Percentiles rank a stretch among this genome's conserved stretches.
phyloP scores from a whole-genome alignment of 2,888 invertebrate species.

The Apodemia mormo region DNA sequence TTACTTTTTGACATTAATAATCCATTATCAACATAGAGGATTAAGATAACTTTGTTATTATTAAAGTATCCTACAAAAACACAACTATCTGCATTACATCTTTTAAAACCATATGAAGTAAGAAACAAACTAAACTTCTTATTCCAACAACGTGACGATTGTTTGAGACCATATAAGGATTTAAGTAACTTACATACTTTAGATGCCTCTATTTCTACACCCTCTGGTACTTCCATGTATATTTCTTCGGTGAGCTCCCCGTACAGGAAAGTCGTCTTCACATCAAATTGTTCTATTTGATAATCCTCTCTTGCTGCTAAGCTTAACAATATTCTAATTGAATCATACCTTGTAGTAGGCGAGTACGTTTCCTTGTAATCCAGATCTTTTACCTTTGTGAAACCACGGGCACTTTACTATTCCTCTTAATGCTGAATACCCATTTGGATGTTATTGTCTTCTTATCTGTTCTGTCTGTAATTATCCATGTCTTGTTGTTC shows the following conservation, averaged over 20 bases:
- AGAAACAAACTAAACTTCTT: conserved; percentile 13
- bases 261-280: conserved; percentile 23
- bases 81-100: conserved; percentile 22
- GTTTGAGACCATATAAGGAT: conserved; percentile 8
- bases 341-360: too few relatives aligned
- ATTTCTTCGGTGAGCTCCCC: conserved; percentile 22
- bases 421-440: too few relatives aligned
- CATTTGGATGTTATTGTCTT: too few relatives aligned
- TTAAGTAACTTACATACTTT: not conserved
- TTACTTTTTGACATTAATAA: too few relatives aligned
- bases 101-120: conserved; percentile 14
- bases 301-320: conserved; percentile 6
- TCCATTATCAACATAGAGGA: conserved; percentile 21
- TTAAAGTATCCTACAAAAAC: conserved; percentile 23
- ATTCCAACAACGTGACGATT: conserved; percentile 11
- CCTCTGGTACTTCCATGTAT: conserved; percentile 13
- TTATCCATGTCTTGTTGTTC: too few relatives aligned
- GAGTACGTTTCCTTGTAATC: too few relatives aligned
- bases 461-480: too few relatives aligned
- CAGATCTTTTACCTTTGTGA: too few relatives aligned
- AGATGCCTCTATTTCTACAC: too few relatives aligned
- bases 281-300: conserved; percentile 24
- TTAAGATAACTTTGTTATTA: conserved; percentile 18
- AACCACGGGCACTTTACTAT: too few relatives aligned
- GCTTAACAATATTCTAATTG: too few relatives aligned